Evolutionary conservation across 2,888 invertebrate species (phyloP), one percentile per base, ranked within the genome.

Genomic region (Plebejus anna): DNA sequence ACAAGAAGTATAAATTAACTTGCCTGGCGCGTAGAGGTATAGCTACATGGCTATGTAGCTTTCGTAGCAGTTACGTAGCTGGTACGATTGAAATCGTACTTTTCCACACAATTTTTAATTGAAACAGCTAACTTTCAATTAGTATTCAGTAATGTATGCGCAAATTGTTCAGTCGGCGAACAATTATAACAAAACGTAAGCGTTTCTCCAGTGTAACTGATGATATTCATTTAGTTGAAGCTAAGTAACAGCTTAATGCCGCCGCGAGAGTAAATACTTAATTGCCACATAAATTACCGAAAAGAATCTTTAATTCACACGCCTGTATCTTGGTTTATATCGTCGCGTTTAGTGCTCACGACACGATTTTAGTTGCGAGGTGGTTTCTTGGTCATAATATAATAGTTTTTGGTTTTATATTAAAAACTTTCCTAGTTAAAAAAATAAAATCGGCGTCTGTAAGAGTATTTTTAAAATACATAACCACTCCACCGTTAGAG

Each of bases 201-300:
- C 32, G 55, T 73, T 28, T 51, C 73, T 73, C 51, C 11, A 32
- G 32, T 13, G 73, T 32, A 55, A 73, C 73, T 13, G 32, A 73
- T 73, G 51, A 51, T 73, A 51, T 73, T 73, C 51, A 73, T 72
- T 72, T 72, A 47, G 72, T 72, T 47, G 28, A 51, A 51, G 73
- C 51, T 73, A 55, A 73, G 73, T 73, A 73, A 73, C 51, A 55
- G 73, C 73, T 73, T 73, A 55, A 73, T 73, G 73, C 47, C 47
- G 51, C 80, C 79, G 83, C 82, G 83, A 83, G 84, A 83, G 83
- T 86, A 86, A 82, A 82, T 82, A 83, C 85, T 86, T 87, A 89
- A 89, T 89, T 88, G 87, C 86, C 84, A 86, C 86, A 89, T 89
- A 89, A 89, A 89, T 89, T 84, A 88, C 85, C 82, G 80, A 85